These are phyloP conservation scores for Nixonia krombeini DNA, from an alignment of 1,140 invertebrate genomes.

Conservation along the genomic window DNA sequence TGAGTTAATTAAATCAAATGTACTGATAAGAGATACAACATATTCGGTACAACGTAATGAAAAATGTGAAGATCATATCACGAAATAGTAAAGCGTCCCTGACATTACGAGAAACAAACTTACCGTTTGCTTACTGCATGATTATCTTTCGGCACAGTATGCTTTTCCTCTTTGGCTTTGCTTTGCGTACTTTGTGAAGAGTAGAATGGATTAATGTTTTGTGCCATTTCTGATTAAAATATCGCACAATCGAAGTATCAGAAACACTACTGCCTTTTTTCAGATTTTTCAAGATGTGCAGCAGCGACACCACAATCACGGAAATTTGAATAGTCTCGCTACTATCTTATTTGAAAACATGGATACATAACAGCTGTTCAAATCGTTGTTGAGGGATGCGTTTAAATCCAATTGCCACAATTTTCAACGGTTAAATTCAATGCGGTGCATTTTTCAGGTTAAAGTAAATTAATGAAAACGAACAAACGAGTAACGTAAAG, in stretches of 20 bases:
- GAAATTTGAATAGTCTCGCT: conserved; percentile 62
- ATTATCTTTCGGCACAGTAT: conserved; percentile 82
- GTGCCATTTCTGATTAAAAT: conserved; percentile 76
- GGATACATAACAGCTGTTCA: conserved; percentile 58
- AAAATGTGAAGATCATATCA: too few relatives aligned
- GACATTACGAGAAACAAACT: too few relatives aligned
- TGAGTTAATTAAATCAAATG: too few relatives aligned
- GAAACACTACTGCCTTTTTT: background rate
- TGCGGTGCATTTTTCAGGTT: too few relatives aligned
- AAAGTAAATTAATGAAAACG: too few relatives aligned
- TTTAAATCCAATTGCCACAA: too few relatives aligned
- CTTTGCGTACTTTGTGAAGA: conserved; percentile 76
- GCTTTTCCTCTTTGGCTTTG: conserved; percentile 82
- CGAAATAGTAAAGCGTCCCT: too few relatives aligned
- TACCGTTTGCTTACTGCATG: conserved; percentile 91
- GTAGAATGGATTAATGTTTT: conserved; percentile 86
- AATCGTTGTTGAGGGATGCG: background rate
- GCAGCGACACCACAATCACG: conserved; percentile 54
- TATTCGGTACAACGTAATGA: too few relatives aligned
- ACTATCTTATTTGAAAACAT: conserved; percentile 53
- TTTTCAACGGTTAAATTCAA: too few relatives aligned
- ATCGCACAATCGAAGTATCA: background rate
- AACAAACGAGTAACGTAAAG: too few relatives aligned
- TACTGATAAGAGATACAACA: too few relatives aligned
- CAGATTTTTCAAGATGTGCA: background rate